Base-by-base conservation (phyloP, 1,140 invertebrate species). In the Uloborus diversus region DNA sequence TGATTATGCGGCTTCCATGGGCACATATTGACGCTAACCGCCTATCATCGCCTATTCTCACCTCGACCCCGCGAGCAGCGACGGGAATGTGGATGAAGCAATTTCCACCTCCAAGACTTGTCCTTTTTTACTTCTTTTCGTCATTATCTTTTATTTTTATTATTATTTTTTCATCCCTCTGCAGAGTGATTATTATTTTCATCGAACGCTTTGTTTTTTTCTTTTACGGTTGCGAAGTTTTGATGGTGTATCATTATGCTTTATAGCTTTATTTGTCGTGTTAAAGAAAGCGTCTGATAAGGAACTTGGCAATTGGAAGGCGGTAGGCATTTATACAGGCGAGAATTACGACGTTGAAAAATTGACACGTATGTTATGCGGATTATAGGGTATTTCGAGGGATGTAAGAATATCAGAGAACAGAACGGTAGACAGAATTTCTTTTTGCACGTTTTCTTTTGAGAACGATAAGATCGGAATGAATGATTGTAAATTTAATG, bases 201-300 rank as follows among this genome's bases (percentile, higher is more conserved):
- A 25, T 14, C 9, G 56, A 25, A 23, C 17, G 56, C 23, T 23
- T 27, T 57, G 13, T 27, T 25, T 28, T 20, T 56, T 27, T 28
- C 23, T 13, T 28, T 13, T 28, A 27, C 11, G n/a, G 56, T 30
- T 57, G 56, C 25, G 30, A 25, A 57, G 14, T 9, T 28, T 4
- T 20, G 25, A 32, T 20, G 27, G 13, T 25, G 17, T 64, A 64
- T 64, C 61, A 64, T 64, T 64, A 64, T 64, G 30, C 61, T 42
- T 64, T 64, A 64, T 64, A 64, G 61, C 61, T 64, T 64, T 42
- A 64, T 64, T 64, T 64, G 61, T 64, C 61, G 61, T 64, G 61
- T 37, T 37, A 13, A 27, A 25, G 9, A 23, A 35, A 37, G 33
- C 25, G 37, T 25, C 2, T n/a, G 23, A 35, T n/a, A 37, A 35